These are phyloP conservation scores for Drosophila demipolita DNA, from an alignment of 2,888 invertebrate species.

Conservation along the genomic window DNA sequence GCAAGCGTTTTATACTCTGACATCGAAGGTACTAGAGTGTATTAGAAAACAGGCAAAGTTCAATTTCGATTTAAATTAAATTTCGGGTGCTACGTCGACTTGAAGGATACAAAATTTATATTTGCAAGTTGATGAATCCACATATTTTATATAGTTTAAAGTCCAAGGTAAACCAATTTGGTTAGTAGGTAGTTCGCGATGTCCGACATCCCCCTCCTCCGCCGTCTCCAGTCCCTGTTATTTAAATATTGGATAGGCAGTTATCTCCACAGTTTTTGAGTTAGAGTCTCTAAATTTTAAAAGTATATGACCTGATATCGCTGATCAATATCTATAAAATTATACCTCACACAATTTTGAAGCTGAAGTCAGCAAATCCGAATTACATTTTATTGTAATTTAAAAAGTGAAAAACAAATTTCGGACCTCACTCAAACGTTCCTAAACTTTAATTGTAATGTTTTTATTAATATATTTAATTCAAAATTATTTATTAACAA, in stretches of 20 bases:
- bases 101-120: background rate
- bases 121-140: background rate
- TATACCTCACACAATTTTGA: background rate
- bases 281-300: too few relatives aligned
- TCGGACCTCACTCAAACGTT: background rate
- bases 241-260: too few relatives aligned
- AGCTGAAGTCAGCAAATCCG: background rate
- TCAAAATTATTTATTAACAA: background rate
- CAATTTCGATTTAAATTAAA: background rate
- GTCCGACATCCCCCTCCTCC: too few relatives aligned
- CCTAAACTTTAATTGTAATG: background rate
- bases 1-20: background rate
- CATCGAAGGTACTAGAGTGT: background rate
- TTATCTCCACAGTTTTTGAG: too few relatives aligned
- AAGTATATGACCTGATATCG: background rate
- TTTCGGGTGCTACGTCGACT: background rate
- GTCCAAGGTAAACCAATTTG: too few relatives aligned
- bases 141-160: too few relatives aligned
- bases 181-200: too few relatives aligned
- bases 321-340: background rate
- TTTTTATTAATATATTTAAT: background rate
- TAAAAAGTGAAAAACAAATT: background rate
- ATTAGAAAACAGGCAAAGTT: background rate
- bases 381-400: background rate
- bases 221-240: too few relatives aligned